These are phyloP conservation scores for Phylloscopus trochilus DNA, from an alignment of 2,113 vertebrate genomes.

Conservation along the genomic window DNA sequence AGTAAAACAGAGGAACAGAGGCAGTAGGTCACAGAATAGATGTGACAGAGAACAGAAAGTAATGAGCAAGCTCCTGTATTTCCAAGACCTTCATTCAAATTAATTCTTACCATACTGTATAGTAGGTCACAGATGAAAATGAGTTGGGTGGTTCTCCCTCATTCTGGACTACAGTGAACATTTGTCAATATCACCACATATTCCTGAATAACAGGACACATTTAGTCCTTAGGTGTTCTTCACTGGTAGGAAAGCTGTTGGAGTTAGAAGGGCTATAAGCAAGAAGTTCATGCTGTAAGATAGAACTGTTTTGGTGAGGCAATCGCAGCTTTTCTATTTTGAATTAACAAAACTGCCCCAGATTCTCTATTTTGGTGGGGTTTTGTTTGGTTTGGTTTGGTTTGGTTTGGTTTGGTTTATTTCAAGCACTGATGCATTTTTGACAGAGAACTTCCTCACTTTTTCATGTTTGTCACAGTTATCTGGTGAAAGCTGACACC, in stretches of 20 bases:
- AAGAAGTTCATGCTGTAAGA: not conserved
- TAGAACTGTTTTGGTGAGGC: not conserved
- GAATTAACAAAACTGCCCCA: not conserved
- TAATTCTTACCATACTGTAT: not conserved
- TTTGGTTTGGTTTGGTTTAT: not conserved
- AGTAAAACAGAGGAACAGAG: conserved; percentile 65
- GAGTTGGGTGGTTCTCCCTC: not conserved
- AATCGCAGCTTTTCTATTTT: not conserved
- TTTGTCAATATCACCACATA: conserved; percentile 19
- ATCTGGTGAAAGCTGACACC: not conserved
- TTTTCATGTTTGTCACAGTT: not conserved
- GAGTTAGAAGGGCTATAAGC: not conserved
- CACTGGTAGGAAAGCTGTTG: not conserved
- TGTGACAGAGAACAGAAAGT: conserved; percentile 51
- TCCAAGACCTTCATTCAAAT: conserved; percentile 58
- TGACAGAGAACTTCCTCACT: not conserved
- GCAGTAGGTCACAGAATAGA: conserved; percentile 58
- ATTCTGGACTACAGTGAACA: not conserved
- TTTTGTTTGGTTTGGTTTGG: too few species aligned
- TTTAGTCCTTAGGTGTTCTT: not conserved
- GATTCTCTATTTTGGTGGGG: not conserved
- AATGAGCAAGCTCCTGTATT: conserved; percentile 55
- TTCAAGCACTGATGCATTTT: not conserved
- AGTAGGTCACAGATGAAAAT: conserved; percentile 17
- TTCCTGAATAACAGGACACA: not conserved